Evolutionary conservation across 2,888 invertebrate species (phyloP), one percentile per base, ranked within the genome.

Genomic region (Trichogramma evanescens): DNA sequence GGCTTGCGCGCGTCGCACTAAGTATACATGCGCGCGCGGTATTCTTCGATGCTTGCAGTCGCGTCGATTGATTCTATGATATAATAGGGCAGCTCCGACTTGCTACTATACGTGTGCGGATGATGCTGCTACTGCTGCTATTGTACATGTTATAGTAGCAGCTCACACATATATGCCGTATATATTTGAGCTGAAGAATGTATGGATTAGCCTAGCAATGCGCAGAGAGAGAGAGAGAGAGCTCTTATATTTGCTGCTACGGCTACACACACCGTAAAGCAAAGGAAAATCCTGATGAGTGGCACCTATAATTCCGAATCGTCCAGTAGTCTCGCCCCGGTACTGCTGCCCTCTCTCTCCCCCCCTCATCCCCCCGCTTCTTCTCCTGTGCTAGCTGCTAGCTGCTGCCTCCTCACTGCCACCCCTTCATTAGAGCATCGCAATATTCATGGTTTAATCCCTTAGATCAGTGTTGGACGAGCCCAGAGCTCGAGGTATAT

Each of bases 391-490:
- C 26, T 26, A 26, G 26, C 26, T 26, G 26, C 26, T 26, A n/a
- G 26, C 26, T 26, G 26, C 26, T 26, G 26, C 74, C 74, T 74
- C 72, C 65, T 62, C 68, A 65, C 68, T 26, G 26, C 26, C 26
- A 26, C 26, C 26, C 72, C 74, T 77, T 76, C 75, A 75, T 77
- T 76, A 75, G 71, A 71, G 70, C 70, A 63, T 69, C 70, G 73
- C 73, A 74, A 77, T 77, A 77, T 77, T 76, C 75, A 73, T 72
- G 70, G 71, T 70, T 72, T 76, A 76, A 77, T 77, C 77, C 76
- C 74, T 74, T 72, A 76, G 75, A 77, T 76, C 76, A 76, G 75
- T 74, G 73, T 72, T 70, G 71, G 69, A 26, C 26, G 26, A 26
- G 26, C 26, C 26, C 26, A 26, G 26, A 26, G 26, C 26, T 26